Base-by-base conservation (phyloP, 2,888 invertebrate species). In the Drosophila ustulata region DNA sequence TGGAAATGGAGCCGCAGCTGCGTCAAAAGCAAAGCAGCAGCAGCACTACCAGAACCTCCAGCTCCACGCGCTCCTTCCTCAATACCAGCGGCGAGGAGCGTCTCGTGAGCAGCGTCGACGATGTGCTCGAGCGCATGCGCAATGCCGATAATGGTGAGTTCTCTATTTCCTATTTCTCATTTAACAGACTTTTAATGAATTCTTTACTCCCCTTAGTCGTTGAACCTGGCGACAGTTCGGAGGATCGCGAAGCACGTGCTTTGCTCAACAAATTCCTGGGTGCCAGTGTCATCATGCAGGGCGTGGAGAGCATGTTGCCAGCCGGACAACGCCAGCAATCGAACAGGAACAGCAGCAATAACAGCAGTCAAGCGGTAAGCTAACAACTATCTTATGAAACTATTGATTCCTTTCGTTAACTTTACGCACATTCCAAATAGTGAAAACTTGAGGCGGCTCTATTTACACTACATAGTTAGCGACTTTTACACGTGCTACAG, bases 231-330 rank as follows among this genome's bases (percentile, higher is more conserved):
- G 96, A 96, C 90, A 94, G 93, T 2, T 90, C 92, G 32, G 96
- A 95, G 90, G 96, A 96, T 91, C 92, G 93, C 41, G 95, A 96
- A 92, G 96, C 96, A 41, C 94, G 96, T 62, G 95, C 95, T 70
- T 93, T 96, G 82, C 94, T 96, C 56, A 97, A 97, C 93, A 96
- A 96, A 93, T 96, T 96, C 93, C 93, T 97, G 56, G 96, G 96
- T 64, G 96, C 96, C 73, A 95, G 96, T 84, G 96, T 96, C 82
- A 94, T 96, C 67, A 95, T 97, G 93, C 95, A 95, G 58, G 96
- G 96, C 80, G 95, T 96, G 93, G 96, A 96, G 93, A 86, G 88
- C 45, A 90, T 91, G 75, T 71, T 92, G 64, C 91, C 92, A 30
- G 59, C 13, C 37, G 82, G 83, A 30, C 88, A 89, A 85, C 82